These are phyloP conservation scores for Zelostemma sp. DNA, from an alignment of 1,140 invertebrate genomes.

Conservation along the genomic window DNA sequence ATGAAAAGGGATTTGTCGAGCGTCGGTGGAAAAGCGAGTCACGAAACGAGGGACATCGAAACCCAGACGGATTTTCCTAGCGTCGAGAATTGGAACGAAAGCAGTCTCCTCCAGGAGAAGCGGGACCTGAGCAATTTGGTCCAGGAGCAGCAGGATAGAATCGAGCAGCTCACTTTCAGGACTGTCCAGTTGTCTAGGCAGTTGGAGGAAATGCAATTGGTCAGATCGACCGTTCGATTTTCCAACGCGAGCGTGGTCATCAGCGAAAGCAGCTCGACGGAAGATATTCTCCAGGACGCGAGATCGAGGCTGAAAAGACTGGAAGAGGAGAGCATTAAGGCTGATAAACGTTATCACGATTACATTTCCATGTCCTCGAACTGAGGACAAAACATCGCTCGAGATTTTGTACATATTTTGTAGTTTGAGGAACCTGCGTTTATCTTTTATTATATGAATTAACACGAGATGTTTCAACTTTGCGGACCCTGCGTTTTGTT, in stretches of 20 bases:
- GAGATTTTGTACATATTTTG: not conserved
- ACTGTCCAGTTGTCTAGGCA: constrained; percentile 53
- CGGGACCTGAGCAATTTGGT: constrained; percentile 58
- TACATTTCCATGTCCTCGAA: constrained; percentile 54
- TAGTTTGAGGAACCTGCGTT: not conserved
- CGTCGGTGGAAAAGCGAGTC: constrained; percentile 17
- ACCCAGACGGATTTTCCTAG: constrained; percentile 60
- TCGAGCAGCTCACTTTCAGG: constrained; percentile 59
- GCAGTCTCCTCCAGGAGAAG: constrained; percentile 53
- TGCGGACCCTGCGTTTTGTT: too few species aligned
- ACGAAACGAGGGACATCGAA: constrained; percentile 37
- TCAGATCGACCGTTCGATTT: constrained; percentile 17
- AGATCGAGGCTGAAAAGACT: constrained; percentile 60
- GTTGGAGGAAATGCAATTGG: constrained; percentile 54
- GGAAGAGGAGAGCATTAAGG: constrained; percentile 63
- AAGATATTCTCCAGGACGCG: constrained; percentile 67
- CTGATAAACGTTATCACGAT: constrained; percentile 62
- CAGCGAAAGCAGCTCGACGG: constrained; percentile 66
- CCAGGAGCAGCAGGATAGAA: constrained; percentile 59
- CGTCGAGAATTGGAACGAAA: constrained; percentile 29
- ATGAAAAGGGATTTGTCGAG: constrained; percentile 47
- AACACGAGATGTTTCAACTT: too few species aligned
- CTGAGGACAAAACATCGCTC: constrained; percentile 13
- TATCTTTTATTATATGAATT: not conserved
- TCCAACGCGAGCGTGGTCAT: constrained; percentile 50